phyloP scores from a whole-genome alignment of 2,797 vertebrate genomes.

The Muscicapa striata region DNA sequence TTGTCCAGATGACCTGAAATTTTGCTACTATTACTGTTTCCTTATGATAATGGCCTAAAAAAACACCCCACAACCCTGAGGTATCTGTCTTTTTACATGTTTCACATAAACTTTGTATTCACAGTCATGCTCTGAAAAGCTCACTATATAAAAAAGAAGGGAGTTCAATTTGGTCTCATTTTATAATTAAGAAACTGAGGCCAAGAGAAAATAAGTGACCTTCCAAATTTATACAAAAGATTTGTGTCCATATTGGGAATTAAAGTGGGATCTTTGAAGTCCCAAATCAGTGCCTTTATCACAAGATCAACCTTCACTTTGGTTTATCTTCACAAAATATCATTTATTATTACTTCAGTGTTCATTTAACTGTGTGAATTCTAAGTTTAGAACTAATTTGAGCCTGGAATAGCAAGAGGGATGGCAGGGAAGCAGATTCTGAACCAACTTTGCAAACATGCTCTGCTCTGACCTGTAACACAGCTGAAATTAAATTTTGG shows the following conservation, averaged over 20 bases:
- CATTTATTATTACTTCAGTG: background rate
- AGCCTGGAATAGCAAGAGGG: slow-evolving; percentile 9
- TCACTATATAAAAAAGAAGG: background rate
- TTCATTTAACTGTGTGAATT: background rate
- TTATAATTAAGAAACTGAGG: background rate
- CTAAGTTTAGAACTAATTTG: slow-evolving; percentile 54
- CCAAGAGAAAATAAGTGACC: background rate
- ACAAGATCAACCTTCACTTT: background rate
- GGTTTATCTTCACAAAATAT: background rate
- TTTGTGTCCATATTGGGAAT: slow-evolving; percentile 34
- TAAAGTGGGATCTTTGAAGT: background rate
- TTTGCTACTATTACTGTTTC: background rate
- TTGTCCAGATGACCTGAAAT: background rate
- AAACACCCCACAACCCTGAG: fast-evolving
- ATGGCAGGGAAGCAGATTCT: slow-evolving; percentile 24
- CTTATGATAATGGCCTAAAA: background rate
- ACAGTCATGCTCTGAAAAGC: background rate
- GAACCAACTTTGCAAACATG: slow-evolving; percentile 28
- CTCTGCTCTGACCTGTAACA: slow-evolving; percentile 38
- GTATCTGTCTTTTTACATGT: background rate
- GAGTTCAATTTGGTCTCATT: background rate
- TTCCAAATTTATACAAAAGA: background rate
- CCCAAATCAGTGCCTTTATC: background rate
- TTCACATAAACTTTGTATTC: background rate
- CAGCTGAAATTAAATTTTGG: slow-evolving; percentile 38